Evolutionary conservation across 1,140 invertebrate genomes (phyloP), one percentile per base, ranked within the genome.

Genomic region (Ostrea edulis): DNA sequence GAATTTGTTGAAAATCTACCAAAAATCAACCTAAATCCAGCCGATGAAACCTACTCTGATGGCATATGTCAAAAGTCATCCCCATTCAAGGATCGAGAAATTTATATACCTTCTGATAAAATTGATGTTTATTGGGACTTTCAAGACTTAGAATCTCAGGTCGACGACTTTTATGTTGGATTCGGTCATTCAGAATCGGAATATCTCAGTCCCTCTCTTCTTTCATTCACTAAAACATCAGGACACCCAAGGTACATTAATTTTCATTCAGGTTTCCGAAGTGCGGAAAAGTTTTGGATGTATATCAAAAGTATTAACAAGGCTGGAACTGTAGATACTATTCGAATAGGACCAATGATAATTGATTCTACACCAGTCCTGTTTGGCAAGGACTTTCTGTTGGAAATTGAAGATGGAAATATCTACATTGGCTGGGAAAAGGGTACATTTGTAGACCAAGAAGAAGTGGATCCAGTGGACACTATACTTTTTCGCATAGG

Each of bases 301-400:
- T 90, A 91, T 14, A 84, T 92, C 14, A 89, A 86, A 68, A 88
- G 82, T 2, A 54, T 71, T 8, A 91, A 87, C 85, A 91, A 88
- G 71, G 90, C 91, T 77, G 89, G 87, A 54, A 44, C 90, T 71
- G 53, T 52, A n/a, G 17, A 68, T 3, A 55, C n/a, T 14, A 25
- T 88, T 35, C 62, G 87, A n/a, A 22, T 90, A 44, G 91, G 91
- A 54, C 91, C 91, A 14, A 58, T 92, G n/a, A 25, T 92, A n/a
- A 88, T 90, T 55, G 91, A 92, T 68, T 88, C 87, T 53, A 91
- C 91, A 29, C 89, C 91, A 12, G 89, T 90, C 7, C 52, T 71
- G 0, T 84, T 87, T 17, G 51, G 81, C 5, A 25, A 22, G 22
- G 62, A 51, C 3, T 53, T 90, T 22, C 29, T 29, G 0, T 77